Base-by-base conservation (phyloP, 2,888 invertebrate species). In the Euplexia lucipara region DNA sequence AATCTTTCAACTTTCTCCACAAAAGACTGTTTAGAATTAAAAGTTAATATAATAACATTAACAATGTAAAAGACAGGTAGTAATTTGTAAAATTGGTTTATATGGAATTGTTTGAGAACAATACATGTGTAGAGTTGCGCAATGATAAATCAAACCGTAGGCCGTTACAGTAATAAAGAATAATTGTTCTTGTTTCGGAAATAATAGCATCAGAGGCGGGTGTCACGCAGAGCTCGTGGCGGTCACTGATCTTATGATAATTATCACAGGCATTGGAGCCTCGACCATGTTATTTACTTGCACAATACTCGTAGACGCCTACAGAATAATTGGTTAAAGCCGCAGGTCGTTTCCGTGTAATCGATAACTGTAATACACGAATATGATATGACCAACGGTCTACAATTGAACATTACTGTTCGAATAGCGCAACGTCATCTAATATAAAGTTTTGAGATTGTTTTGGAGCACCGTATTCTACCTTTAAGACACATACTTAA, bases 231-330 rank as follows among this genome's bases (percentile, higher is more conserved):
- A 66, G 88, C 91, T 88, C 56, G 84, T 75, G 90, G 90, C 90
- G 87, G 86, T 88, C 84, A 84, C 83, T 89, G 90, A 84, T 88
- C 90, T 88, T 87, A 87, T 84, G 75, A 84, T 82, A 83, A 87
- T 85, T 85, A 83, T 85, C 82, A 80, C 78, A 78, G 82, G 60
- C 78, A 80, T 73, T 78, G 78, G 82, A 84, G 79, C 81, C 86
- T 85, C 82, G 83, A 83, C 85, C 86, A 83, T 82, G 83, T 84
- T 86, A 86, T 86, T 84, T 80, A 61, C 84, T 92, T 92, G 82
- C 91, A 88, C 87, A 92, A 92, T 88, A 77, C 81, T 59, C 62
- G 60, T 74, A 78, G 80, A 70, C 79, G 80, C 79, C 79, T 76
- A 80, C 66, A 79, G 76, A 78, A 68, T 87, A 86, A 83, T 83